Evolutionary conservation across 2,797 vertebrate species (phyloP).

Genomic region (Sebastes nivosus): DNA sequence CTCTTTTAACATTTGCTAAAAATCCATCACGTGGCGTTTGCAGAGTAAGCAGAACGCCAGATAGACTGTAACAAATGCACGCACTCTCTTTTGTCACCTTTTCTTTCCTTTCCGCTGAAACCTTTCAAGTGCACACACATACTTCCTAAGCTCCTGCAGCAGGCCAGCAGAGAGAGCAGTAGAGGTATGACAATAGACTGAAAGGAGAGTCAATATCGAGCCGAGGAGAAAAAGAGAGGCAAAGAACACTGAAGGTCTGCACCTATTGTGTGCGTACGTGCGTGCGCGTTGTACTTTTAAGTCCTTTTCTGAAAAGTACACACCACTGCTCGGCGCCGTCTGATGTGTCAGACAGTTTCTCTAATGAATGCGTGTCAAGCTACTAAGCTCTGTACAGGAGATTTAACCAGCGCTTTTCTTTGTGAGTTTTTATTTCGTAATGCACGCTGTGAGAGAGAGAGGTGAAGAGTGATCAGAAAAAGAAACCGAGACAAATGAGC

Average conservation of each 20-base stretch:
- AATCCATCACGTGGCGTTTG: conserved; percentile 72
- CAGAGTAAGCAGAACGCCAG: conserved; percentile 67
- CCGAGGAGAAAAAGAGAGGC: conserved; percentile 16
- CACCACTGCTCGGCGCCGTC: not conserved
- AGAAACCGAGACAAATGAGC: conserved; percentile 15
- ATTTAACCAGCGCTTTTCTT: conserved; percentile 18
- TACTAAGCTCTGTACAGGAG: conserved; percentile 12
- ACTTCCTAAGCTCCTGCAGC: conserved; percentile 46
- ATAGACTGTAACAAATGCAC: conserved; percentile 63
- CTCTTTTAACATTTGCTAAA: conserved; percentile 74
- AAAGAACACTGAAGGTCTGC: conserved; percentile 24
- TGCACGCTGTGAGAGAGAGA: not conserved
- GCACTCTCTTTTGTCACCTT: conserved; percentile 57
- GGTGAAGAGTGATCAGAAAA: not conserved
- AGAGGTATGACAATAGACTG: conserved; percentile 45
- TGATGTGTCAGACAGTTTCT: conserved; percentile 39
- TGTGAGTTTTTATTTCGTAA: not conserved
- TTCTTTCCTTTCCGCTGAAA: conserved; percentile 39
- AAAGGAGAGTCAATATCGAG: conserved; percentile 56
- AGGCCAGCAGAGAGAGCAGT: conserved; percentile 37
- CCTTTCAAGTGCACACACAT: conserved; percentile 38
- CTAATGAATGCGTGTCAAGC: conserved; percentile 50
- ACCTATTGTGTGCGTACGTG: conserved; percentile 19
- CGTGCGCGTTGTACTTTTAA: conserved; percentile 12
- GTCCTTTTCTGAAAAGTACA: conserved; percentile 48